phyloP scores from a whole-genome alignment of 2,113 vertebrate genomes.

The Psittacus erithacus region DNA sequence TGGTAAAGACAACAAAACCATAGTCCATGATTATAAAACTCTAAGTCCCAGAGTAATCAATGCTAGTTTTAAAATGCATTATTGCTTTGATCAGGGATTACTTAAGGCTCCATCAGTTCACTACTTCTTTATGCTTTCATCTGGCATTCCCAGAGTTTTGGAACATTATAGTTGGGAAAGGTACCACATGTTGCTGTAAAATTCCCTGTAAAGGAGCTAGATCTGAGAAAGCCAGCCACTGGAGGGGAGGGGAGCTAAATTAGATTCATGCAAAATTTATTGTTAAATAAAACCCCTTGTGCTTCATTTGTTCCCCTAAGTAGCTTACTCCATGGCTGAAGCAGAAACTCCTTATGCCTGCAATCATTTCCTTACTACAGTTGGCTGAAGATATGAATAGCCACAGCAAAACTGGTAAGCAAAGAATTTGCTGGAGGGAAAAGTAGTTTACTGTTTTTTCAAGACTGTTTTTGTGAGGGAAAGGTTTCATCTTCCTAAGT shows the following conservation, averaged over 20 bases:
- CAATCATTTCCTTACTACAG: background rate
- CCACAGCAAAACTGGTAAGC: background rate
- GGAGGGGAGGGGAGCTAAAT: background rate
- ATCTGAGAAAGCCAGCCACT: background rate
- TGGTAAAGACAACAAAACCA: background rate
- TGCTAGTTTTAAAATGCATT: background rate
- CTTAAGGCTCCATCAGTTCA: background rate
- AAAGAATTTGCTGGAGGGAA: background rate
- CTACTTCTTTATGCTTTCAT: background rate
- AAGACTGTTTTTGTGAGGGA: background rate
- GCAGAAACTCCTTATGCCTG: background rate
- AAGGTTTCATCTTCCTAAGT: background rate
- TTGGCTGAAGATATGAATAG: constrained; percentile 21
- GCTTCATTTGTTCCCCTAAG: constrained; percentile 22
- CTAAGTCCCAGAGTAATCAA: background rate
- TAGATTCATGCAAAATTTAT: background rate
- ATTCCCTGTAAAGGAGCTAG: background rate
- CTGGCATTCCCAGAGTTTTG: background rate
- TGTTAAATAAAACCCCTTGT: constrained; percentile 11
- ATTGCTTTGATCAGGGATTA: background rate
- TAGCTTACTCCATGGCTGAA: background rate
- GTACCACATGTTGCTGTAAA: background rate
- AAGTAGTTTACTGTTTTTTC: background rate
- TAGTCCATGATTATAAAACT: background rate
- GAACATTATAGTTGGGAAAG: background rate